Conservation (phyloP, 37 sponge, comb jelly and placozoan genomes). For the Eunapius fragilis region DNA sequence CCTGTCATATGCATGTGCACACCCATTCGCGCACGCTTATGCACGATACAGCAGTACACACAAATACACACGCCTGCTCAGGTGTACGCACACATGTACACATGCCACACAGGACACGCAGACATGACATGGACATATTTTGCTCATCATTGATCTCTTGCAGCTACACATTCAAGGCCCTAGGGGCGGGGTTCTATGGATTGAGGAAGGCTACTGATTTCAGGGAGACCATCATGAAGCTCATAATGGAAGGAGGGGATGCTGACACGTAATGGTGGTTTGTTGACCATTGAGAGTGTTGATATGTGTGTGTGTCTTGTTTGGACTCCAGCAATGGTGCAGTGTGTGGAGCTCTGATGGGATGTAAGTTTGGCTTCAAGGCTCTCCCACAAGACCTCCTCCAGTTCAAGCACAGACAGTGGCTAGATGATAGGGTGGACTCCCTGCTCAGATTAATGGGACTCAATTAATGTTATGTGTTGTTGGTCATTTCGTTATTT, state of each 20-base stretch:
- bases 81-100: neutral
- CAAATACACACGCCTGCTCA: too few relatives aligned
- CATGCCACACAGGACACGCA: too few relatives aligned
- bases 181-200: conserved; percentile 87
- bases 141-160: neutral
- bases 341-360: conserved; percentile 91
- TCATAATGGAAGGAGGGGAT: conserved; percentile 92
- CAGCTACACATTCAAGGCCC: conserved; percentile 85
- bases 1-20: neutral
- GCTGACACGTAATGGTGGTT: conserved; percentile 79
- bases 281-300: neutral
- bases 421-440: conserved; percentile 65
- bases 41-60: too few relatives aligned
- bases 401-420: conserved; percentile 67
- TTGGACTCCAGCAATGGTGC: conserved; percentile 73
- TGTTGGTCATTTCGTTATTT: neutral
- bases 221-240: too few relatives aligned
- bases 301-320: neutral
- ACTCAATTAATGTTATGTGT: neutral
- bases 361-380: conserved; percentile 85
- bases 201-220: too few relatives aligned
- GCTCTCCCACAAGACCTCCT: conserved; percentile 82
- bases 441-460: neutral
- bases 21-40: too few relatives aligned
- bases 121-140: neutral